Conservation (phyloP, 2,888 invertebrate genomes). For the Sisyra terminalis region DNA sequence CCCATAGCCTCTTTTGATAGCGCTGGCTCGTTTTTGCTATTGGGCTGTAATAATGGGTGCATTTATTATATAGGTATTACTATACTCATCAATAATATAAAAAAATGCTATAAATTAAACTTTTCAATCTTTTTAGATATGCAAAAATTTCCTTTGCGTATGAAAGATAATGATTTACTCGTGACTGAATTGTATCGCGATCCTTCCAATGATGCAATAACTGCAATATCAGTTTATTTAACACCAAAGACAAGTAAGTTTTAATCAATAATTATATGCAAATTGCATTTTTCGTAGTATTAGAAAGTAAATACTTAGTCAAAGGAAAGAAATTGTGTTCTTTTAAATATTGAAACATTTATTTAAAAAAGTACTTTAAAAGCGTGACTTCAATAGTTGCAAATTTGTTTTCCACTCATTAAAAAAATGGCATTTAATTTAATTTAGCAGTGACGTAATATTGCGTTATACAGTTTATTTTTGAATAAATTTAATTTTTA, state of each 20-base stretch:
- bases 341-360: no score
- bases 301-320: no score
- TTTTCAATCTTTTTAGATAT: slow-evolving; percentile 50
- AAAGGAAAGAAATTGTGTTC: no score
- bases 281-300: no score
- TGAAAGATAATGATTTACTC: slow-evolving; percentile 97
- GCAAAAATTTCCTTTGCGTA: slow-evolving; percentile 96
- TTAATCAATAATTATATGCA: background rate
- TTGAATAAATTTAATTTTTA: background rate
- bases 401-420: no score
- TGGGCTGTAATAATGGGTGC: slow-evolving; percentile 92
- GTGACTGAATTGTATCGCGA: slow-evolving; percentile 94
- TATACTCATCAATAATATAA: background rate
- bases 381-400: background rate
- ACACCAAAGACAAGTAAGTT: slow-evolving; percentile 96
- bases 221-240: slow-evolving; percentile 93
- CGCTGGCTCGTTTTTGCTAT: slow-evolving; percentile 84
- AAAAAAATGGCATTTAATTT: no score
- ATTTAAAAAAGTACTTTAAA: no score
- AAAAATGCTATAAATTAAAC: background rate
- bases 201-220: slow-evolving; percentile 88
- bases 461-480: background rate
- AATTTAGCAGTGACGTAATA: no score
- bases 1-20: slow-evolving; percentile 94
- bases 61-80: slow-evolving; percentile 89